These are phyloP conservation scores for Meandrina meandrites DNA, from an alignment of 92 coral and sea anemone species.

Conservation along the genomic window DNA sequence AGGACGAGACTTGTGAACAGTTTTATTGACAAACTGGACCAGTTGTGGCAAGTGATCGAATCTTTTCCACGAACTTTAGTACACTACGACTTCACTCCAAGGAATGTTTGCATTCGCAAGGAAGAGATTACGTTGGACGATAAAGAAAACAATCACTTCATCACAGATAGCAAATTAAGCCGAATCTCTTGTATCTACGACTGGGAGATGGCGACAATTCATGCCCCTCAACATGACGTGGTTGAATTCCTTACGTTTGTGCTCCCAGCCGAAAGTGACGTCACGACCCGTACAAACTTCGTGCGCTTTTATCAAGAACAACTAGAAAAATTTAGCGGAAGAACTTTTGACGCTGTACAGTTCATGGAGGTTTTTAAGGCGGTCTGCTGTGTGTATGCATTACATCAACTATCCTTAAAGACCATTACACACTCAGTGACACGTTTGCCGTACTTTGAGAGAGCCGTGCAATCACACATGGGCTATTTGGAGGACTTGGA, in stretches of 20 bases:
- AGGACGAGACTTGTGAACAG: constrained; percentile 39
- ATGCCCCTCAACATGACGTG: constrained; percentile 69
- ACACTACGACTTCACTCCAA: constrained; percentile 66
- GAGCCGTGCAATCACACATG: constrained; percentile 43
- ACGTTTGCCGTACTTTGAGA: constrained; percentile 30
- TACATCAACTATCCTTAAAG: constrained; percentile 35
- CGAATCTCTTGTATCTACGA: constrained; percentile 59
- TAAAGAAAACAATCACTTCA: background rate
- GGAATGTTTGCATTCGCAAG: constrained; percentile 66
- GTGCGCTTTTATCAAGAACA: constrained; percentile 49
- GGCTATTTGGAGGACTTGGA: constrained; percentile 42
- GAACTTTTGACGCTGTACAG: constrained; percentile 34
- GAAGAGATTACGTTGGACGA: background rate
- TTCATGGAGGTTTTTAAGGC: constrained; percentile 39
- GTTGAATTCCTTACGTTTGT: constrained; percentile 69
- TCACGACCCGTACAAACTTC: constrained; percentile 38
- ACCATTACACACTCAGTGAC: constrained; percentile 39
- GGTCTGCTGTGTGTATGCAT: constrained; percentile 23
- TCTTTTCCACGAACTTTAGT: constrained; percentile 64
- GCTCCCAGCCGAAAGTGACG: constrained; percentile 49
- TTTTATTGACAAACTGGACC: constrained; percentile 46
- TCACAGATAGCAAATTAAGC: background rate
- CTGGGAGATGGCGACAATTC: constrained; percentile 68
- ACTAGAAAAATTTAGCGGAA: constrained; percentile 52
- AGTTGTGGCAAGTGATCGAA: constrained; percentile 58